Conservation (phyloP, 2,888 invertebrate species). For the Aspidiotus rigidus region DNA sequence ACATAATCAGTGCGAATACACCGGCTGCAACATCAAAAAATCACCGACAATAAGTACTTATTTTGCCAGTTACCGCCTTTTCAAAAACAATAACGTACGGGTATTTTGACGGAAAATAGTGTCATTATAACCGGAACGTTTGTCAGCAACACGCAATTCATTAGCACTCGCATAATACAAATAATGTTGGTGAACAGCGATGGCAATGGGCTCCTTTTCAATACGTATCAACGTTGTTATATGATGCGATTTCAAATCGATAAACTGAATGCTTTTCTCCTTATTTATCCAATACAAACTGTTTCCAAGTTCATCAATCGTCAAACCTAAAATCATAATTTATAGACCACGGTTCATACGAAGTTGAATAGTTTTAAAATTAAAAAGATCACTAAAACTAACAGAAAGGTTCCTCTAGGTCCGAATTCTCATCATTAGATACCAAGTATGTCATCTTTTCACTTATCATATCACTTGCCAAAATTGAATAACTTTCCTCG, state of each 20-base stretch:
- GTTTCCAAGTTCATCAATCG: constrained; percentile 51
- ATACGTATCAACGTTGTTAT: constrained; percentile 27
- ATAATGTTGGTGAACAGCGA: constrained; percentile 55
- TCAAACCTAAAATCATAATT: constrained; percentile 47
- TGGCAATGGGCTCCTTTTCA: constrained; percentile 49
- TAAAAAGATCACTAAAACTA: constrained; percentile 1
- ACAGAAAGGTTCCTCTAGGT: constrained; percentile 47
- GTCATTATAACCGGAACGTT: constrained; percentile 48
- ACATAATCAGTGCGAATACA: constrained; percentile 59
- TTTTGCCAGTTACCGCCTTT: not conserved
- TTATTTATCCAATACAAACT: constrained; percentile 64
- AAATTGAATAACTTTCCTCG: constrained; percentile 45
- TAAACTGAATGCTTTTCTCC: constrained; percentile 53
- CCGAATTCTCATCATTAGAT: constrained; percentile 45
- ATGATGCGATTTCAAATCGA: constrained; percentile 45
- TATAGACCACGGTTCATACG: not conserved
- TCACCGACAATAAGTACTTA: too few species aligned
- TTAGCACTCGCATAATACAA: constrained; percentile 61
- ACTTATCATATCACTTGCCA: constrained; percentile 62
- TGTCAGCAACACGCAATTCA: constrained; percentile 52
- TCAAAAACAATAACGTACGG: constrained; percentile 42
- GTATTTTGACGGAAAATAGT: constrained; percentile 53
- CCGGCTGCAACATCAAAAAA: constrained; percentile 43
- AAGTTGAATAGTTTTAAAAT: not conserved
- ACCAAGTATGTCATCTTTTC: constrained; percentile 48